Evolutionary conservation across 2,888 invertebrate species (phyloP).

Genomic region (Argyra leucocephala): DNA sequence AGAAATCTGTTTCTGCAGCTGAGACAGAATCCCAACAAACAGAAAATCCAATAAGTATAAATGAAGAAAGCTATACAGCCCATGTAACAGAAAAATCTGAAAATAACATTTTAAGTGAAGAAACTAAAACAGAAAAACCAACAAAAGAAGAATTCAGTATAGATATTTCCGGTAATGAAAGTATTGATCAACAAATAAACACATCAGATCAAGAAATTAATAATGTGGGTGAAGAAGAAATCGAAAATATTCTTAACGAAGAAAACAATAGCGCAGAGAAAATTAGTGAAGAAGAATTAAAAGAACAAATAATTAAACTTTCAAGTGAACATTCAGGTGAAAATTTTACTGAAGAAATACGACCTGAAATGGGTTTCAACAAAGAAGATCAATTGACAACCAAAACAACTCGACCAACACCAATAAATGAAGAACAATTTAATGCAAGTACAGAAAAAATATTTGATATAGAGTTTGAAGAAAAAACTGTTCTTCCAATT

Average conservation of each 20-base stretch:
- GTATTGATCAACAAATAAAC: no score
- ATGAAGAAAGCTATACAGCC: no score
- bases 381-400: not conserved
- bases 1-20: no score
- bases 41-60: no score
- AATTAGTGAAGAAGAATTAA: not conserved
- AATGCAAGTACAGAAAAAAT: not conserved
- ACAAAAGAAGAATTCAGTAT: no score
- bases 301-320: not conserved
- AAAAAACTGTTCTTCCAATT: not conserved
- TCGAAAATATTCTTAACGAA: not conserved
- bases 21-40: no score
- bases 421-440: not conserved
- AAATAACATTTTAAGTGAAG: no score
- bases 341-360: not conserved
- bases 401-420: not conserved
- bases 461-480: not conserved
- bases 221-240: not conserved
- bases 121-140: no score
- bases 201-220: not conserved
- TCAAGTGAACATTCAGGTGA: not conserved
- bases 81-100: no score
- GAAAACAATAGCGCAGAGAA: not conserved
- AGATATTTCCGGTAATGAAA: no score
- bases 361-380: not conserved